These are phyloP conservation scores for Cyclina sinensis DNA, from an alignment of 1,140 invertebrate species.

Conservation along the genomic window DNA sequence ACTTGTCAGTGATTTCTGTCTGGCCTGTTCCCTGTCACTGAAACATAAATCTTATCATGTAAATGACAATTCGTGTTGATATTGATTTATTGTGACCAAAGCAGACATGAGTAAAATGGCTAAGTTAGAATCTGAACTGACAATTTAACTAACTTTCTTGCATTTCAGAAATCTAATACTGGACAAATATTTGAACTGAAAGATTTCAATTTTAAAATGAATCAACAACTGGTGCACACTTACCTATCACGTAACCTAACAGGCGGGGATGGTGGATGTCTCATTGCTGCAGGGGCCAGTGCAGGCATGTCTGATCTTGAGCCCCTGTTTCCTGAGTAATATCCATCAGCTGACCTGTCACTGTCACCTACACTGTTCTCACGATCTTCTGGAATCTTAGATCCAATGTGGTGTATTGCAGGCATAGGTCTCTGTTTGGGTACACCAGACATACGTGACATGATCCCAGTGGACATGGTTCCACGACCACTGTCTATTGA, in stretches of 20 bases:
- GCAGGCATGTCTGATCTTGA: constrained; percentile 22
- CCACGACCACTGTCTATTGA: constrained; percentile 86
- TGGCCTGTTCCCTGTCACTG: too few species aligned
- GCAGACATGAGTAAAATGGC: too few species aligned
- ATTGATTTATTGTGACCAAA: too few species aligned
- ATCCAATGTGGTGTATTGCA: constrained; percentile 74
- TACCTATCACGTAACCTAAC: constrained; percentile 80
- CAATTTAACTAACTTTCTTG: too few species aligned
- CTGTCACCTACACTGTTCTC: constrained; percentile 62
- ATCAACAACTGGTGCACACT: too few species aligned
- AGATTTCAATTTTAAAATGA: too few species aligned
- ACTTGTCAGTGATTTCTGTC: neutral
- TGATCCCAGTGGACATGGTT: constrained; percentile 82
- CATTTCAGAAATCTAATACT: too few species aligned
- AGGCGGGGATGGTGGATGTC: constrained; percentile 82
- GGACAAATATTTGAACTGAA: too few species aligned
- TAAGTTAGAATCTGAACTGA: too few species aligned
- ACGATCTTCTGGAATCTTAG: constrained; percentile 74
- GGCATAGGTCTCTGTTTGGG: constrained; percentile 70
- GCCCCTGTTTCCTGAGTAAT: constrained; percentile 3
- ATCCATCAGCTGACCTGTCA: constrained; percentile 56
- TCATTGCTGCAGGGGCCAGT: constrained; percentile 43
- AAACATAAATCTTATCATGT: too few species aligned
- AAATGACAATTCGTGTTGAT: too few species aligned
- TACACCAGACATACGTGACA: constrained; percentile 64